Base-by-base conservation (phyloP, 1,140 invertebrate genomes). In the Pseudomyrmex concolor region DNA sequence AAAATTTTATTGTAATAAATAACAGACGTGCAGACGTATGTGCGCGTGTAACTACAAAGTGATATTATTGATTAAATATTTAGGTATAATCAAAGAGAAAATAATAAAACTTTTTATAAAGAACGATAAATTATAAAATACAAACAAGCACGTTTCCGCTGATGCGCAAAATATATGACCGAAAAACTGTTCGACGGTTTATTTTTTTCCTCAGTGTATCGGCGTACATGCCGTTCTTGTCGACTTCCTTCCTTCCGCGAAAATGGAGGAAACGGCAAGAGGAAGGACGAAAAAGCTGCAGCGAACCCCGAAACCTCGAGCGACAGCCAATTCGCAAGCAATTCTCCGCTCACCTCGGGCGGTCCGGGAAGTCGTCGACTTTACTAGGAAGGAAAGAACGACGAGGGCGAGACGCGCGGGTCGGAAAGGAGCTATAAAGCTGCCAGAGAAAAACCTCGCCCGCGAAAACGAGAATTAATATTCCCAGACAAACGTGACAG, bases 401-500 rank as follows among this genome's bases (percentile, higher is more conserved):
- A 48, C 9, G 55, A n/a, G 43, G 66, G 71, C 22, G 62, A 55
- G 60, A 50, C 19, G 13, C 84, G 57, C 64, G 70, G 70, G 71
- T 84, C 54, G 83, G 54, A 72, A 74, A 74, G 55, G 76, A 78
- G 66, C 77, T 73, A 90, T 90, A 89, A 91, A 90, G 83, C 63
- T 84, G 74, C 68, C 73, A 51, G 48, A 73, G 81, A 91, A 91
- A 89, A 89, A 64, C 57, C 77, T 78, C 70, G 62, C 71, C 77
- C 80, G 55, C 80, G 86, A 64, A 34, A 34, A 86, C 83, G 87
- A 90, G 90, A 94, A 93, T 94, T 93, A 94, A 93, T 94, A 93
- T 93, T 93, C 90, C 55, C 89, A 91, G 91, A 92, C 91, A 92
- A 93, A 92, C 90, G 87, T 94, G 93, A 94, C 93, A 92, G 92